A percentile compares a stretch with the other conserved stretches of the same genome.
Evolutionary conservation across 2,113 vertebrate species (phyloP).

Genomic region (Grallaria varia): DNA sequence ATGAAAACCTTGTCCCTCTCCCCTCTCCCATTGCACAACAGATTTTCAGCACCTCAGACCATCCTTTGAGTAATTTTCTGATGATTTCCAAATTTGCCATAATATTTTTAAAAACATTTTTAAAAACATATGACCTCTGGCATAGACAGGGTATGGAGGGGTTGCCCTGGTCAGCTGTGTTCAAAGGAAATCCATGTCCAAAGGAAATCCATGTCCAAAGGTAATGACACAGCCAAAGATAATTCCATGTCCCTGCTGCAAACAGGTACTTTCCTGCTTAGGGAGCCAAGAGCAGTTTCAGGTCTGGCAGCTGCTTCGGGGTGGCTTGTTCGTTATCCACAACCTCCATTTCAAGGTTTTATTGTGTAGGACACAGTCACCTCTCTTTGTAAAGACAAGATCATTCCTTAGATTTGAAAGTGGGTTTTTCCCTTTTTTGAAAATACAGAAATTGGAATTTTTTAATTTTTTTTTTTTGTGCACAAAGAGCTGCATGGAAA

Average conservation of each 20-base stretch:
- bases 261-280: neutral
- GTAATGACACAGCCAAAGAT: neutral
- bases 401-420: neutral
- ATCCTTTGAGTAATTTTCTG: neutral
- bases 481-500: neutral
- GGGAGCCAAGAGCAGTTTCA: neutral
- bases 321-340: neutral
- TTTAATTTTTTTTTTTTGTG: neutral
- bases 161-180: neutral
- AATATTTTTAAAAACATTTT: accelerated
- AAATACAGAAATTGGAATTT: neutral
- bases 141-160: neutral
- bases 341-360: neutral
- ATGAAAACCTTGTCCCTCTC: neutral
- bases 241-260: neutral
- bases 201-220: neutral
- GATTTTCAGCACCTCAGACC: neutral
- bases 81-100: neutral
- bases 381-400: neutral
- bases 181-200: neutral
- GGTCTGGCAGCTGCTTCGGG: neutral
- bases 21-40: neutral
- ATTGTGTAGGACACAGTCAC: neutral
- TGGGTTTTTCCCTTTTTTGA: neutral
- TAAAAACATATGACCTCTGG: neutral